phyloP scores from a whole-genome alignment of 2,113 vertebrate genomes.

The Callionymus lyra region DNA sequence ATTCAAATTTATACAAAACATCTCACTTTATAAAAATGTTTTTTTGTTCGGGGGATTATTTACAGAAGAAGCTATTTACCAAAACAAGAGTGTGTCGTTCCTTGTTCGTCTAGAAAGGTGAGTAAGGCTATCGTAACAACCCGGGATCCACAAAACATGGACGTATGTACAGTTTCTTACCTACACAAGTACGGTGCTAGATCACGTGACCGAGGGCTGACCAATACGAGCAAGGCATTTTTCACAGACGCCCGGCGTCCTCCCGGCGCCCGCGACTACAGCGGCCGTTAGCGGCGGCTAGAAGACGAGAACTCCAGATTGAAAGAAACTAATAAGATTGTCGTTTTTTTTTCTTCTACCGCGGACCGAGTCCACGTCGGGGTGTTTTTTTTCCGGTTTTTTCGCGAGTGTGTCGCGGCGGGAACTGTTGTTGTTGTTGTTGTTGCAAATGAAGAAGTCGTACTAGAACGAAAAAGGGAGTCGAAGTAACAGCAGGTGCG shows the following conservation, averaged over 20 bases:
- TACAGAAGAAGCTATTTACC: constrained; percentile 87
- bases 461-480: constrained; percentile 10
- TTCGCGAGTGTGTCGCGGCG: too few relatives aligned
- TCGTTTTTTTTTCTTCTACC: too few relatives aligned
- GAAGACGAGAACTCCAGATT: constrained; percentile 76
- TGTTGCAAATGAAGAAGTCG: too few relatives aligned
- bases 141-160: constrained; percentile 93
- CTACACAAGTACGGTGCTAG: constrained; percentile 91
- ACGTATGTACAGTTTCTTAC: constrained; percentile 98
- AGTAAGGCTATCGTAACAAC: constrained; percentile 99
- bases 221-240: constrained; percentile 97
- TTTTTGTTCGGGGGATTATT: constrained; percentile 68
- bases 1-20: constrained; percentile 99
- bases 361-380: constrained; percentile 85
- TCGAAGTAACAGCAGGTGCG: constrained; percentile 58
- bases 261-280: constrained; percentile 42
- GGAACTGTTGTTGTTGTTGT: too few relatives aligned
- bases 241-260: constrained; percentile 79
- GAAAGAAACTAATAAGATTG: constrained; percentile 95
- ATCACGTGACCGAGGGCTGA: constrained; percentile 80
- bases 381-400: constrained; percentile 24
- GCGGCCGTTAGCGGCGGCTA: constrained; percentile 18
- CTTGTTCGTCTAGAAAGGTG: constrained; percentile 84
- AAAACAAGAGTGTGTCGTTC: constrained; percentile 75
- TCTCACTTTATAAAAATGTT: constrained; percentile 92